Base-by-base conservation (phyloP, 2,797 vertebrate genomes). In the Diceros bicornis region DNA sequence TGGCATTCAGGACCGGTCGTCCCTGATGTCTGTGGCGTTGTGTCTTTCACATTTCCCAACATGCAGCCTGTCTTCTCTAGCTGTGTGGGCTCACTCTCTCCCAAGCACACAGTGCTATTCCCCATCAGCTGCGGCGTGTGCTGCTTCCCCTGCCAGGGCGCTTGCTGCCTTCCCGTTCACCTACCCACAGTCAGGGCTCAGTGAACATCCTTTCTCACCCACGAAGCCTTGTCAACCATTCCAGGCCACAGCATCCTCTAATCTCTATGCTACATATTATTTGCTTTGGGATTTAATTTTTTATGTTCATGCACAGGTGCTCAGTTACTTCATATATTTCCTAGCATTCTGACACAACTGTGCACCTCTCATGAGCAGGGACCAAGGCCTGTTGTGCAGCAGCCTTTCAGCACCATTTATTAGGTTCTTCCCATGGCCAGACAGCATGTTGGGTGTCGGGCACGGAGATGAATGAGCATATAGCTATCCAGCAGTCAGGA, bases 21-120 rank as follows among this genome's bases (percentile, higher is more conserved):
- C 23, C 59, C 2, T 57, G 34, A 8, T 12, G 29, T 21, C 47
- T 55, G 4, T 0, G 1, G 11, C 17, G 2, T 57, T 7, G 27
- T 69, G 7, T 17, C 37, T 68, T 14, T 34, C 3, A 20, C 12
- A 59, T 32, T 57, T 41, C 52, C 34, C 7, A 20, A 50, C 1
- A 0, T 6, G 16, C 7, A 29, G 25, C 17, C 23, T 2, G 0
- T 44, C n/a, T 96, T 47, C 29, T 32, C 32, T 20, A 1, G 10
- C 2, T 14, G 0, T 25, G 23, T 37, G 13, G 44, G 25, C 41
- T 84, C 21, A 57, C 25, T n/a, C 18, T 32, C 57, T 47, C 16
- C 34, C 10, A 1, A 14, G 52, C 0, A 17, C 52, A 71, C 4
- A 12, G 7, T 1, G 55, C 14, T 55, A 2, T 9, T 69, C 37